Evolutionary conservation across 2,113 vertebrate genomes (phyloP).

Genomic region (Tamias sibiricus): DNA sequence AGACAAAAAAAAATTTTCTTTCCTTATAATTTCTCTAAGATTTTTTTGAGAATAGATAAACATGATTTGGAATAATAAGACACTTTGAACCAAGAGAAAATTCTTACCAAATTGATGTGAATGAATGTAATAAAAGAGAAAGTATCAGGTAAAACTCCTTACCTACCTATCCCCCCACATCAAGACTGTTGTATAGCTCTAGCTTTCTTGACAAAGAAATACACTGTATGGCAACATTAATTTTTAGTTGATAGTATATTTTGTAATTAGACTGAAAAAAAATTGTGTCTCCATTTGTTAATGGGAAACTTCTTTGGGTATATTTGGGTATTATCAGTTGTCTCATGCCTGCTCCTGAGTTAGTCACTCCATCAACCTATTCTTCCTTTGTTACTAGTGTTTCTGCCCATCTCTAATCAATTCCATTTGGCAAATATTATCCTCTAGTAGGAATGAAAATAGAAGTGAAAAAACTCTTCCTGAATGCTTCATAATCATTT

Average conservation of each 20-base stretch:
- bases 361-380: not conserved
- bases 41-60: not conserved
- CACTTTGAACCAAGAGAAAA: not conserved
- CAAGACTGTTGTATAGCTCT: not conserved
- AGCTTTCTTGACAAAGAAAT: not conserved
- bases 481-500: not conserved
- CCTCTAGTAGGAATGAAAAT: not conserved
- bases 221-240: not conserved
- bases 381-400: not conserved
- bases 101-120: not conserved
- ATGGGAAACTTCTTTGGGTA: not conserved
- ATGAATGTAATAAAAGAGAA: not conserved
- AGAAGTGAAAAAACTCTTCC: not conserved
- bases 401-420: not conserved
- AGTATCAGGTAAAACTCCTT: not conserved
- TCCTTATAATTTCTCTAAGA: not conserved
- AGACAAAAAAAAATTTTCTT: no score
- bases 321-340: not conserved
- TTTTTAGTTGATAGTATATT: slow-evolving; percentile 3
- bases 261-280: not conserved
- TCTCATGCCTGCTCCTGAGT: not conserved
- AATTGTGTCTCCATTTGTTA: not conserved
- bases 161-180: rapidly evolving
- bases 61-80: not conserved
- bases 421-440: not conserved